Evolutionary conservation across 2,888 invertebrate species (phyloP), one percentile per base, ranked within the genome.

Genomic region (Zeuzera pyrina): DNA sequence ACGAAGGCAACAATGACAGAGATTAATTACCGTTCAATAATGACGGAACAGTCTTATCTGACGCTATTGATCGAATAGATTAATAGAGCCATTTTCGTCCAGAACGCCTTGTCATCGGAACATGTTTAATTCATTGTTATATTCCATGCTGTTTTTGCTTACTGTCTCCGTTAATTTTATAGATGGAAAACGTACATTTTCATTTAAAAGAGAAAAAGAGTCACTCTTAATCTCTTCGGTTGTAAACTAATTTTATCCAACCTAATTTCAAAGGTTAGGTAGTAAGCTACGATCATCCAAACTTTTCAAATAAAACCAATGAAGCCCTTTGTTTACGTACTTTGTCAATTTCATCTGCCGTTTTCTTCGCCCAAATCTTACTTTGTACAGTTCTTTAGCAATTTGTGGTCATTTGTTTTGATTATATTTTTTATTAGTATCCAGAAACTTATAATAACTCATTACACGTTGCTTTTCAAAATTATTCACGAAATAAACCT

Each of bases 281-380:
- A 64, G 57, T 65, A 61, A 67, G 65, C 66, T 59, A 54, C 55
- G 52, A 58, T 61, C 57, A 58, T 64, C 52, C 50, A 56, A 77
- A 77, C 66, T 76, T 77, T 74, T 61, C 69, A 66, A 73, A 77
- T 76, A 76, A 76, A 74, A 67, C 60, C 64, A 60, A 69, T 66
- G 67, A 62, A 60, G 48, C 57, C 54, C 54, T 59, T 67, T 71
- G 70, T 76, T 73, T 71, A 65, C 67, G 65, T 53, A 61, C 59
- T 68, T 64, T 63, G 66, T 63, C 58, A 56, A n/a, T 56, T 53
- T 50, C 50, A 55, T 55, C 54, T 55, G 57, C 51, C 59, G 55
- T 59, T 60, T 65, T 57, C 59, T 69, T 64, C 55, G 61, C 62
- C 56, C 53, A 56, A 63, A 60, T 55, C 54, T 49, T 59, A 66